Evolutionary conservation across 2,797 vertebrate species (phyloP), one percentile per base, ranked within the genome.

Genomic region (Rhinatrema bivittatum): DNA sequence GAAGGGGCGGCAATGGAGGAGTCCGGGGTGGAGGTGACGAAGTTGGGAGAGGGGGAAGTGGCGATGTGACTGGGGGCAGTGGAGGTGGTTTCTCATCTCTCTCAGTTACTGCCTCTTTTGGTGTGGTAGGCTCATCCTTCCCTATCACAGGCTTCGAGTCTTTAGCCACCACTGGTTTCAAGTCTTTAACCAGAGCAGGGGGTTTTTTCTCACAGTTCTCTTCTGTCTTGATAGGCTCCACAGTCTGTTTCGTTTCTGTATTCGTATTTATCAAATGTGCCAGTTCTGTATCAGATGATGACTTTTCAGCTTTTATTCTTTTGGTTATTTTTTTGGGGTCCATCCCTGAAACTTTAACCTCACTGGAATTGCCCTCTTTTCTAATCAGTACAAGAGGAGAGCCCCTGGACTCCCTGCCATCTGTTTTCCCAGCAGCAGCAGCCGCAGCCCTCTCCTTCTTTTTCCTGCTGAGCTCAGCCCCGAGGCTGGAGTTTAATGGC

Each of bases 381-480:
- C 54, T 77, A 7, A 76, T 37, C 14, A 77, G 60, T 67, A 71
- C 42, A 39, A 80, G 38, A 4, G 79, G 79, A 2, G 82, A 84
- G 46, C 76, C 74, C 39, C 83, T 86, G 0, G 62, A 67, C 49
- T 87, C 84, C 31, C 79, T 86, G 4, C 75, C 74, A 7, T 85
- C 81, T 56, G 72, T 69, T 51, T 74, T 83, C 36, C 89, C 88
- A 0, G 91, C 90, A 0, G 91, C 91, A 0, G 89, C 91, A 0
- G 91, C 93, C 0, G 94, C 91, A 19, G 91, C 92, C 3, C 93
- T 84, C 48, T 97, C 94, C 70, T 93, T 97, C 59, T 98, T 98
- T 62, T 87, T 89, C 23, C 93, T 87, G 51, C 76, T 99, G 35
- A 97, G 87, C 68, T 99, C 94, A 5, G 95, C 94, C 13, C 94